phyloP scores from a whole-genome alignment of 2,888 invertebrate genomes.

The Catocala sponsa region DNA sequence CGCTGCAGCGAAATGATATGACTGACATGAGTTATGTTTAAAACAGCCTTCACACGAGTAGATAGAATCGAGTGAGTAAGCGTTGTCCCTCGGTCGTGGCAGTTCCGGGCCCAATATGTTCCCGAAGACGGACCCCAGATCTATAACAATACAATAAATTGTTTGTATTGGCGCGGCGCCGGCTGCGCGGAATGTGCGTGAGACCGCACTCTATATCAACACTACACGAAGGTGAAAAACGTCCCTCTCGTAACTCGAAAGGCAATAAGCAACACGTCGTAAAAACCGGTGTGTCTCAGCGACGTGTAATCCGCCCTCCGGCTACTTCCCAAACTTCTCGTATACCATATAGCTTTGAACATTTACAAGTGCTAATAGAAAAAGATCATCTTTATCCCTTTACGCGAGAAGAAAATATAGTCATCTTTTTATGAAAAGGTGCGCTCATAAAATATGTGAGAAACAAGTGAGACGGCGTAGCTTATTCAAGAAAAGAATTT shows the following conservation, averaged over 20 bases:
- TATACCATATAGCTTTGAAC: conserved; percentile 47
- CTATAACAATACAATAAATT: conserved; percentile 83
- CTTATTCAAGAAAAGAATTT: conserved; percentile 22
- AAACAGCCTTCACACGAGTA: conserved; percentile 35
- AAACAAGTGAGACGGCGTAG: conserved; percentile 22
- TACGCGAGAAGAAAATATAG: conserved; percentile 32
- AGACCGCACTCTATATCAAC: conserved; percentile 73
- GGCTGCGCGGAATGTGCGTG: conserved; percentile 77
- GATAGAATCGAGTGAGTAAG: conserved; percentile 49
- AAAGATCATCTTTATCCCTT: conserved; percentile 46
- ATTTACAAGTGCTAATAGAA: conserved; percentile 51
- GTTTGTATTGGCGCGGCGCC: conserved; percentile 72
- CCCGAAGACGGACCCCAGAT: conserved; percentile 67
- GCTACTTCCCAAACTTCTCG: conserved; percentile 44
- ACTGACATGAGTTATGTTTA: conserved; percentile 37
- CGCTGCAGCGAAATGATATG: conserved; percentile 1
- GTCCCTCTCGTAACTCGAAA: conserved; percentile 64
- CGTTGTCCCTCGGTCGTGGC: conserved; percentile 52
- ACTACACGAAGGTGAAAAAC: conserved; percentile 71
- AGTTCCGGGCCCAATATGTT: conserved; percentile 68
- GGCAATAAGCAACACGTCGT: conserved; percentile 69
- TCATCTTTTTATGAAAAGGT: conserved; percentile 45
- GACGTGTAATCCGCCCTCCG: conserved; percentile 48
- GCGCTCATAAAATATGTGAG: conserved; percentile 35
- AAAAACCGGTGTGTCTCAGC: conserved; percentile 63